Evolutionary conservation across 2,797 vertebrate genomes (phyloP).

Genomic region (Fundulus diaphanus): DNA sequence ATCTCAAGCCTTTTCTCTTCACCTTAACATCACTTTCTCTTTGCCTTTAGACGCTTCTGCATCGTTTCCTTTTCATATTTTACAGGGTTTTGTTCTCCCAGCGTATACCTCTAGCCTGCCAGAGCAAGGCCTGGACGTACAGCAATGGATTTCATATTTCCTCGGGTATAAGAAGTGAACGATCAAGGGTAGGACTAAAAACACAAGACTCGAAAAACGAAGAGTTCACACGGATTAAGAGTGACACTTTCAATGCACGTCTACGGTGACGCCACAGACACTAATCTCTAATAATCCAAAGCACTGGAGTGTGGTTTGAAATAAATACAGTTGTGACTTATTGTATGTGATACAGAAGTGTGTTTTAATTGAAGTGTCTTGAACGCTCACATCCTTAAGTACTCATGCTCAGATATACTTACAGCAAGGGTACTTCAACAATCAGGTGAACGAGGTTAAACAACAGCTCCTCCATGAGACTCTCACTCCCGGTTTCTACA

Average conservation of each 20-base stretch:
- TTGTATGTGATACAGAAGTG: slow-evolving; percentile 16
- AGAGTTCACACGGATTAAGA: not conserved
- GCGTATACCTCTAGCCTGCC: not conserved
- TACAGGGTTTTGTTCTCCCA: not conserved
- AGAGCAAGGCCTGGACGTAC: slow-evolving; percentile 4
- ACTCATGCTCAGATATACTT: slow-evolving; percentile 72
- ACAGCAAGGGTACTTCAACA: slow-evolving; percentile 94
- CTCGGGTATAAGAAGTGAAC: not conserved
- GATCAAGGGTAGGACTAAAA: not conserved
- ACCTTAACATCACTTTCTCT: slow-evolving; percentile 20
- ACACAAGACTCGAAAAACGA: slow-evolving; percentile 1
- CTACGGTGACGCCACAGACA: not conserved
- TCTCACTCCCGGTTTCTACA: slow-evolving; percentile 85
- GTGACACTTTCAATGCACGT: not conserved
- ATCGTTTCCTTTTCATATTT: not conserved
- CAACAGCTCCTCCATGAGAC: slow-evolving; percentile 93
- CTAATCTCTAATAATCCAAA: not conserved
- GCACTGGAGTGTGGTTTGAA: not conserved
- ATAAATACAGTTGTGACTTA: slow-evolving; percentile 6
- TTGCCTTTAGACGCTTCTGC: slow-evolving; percentile 1
- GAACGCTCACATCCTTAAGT: slow-evolving; percentile 1
- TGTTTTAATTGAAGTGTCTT: slow-evolving; percentile 24
- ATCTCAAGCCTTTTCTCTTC: slow-evolving; percentile 32
- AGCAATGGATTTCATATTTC: slow-evolving; percentile 44
- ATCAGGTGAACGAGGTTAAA: slow-evolving; percentile 95